These are phyloP conservation scores for Oxyscelio sp. DNA, from an alignment of 2,888 invertebrate genomes.

Conservation along the genomic window DNA sequence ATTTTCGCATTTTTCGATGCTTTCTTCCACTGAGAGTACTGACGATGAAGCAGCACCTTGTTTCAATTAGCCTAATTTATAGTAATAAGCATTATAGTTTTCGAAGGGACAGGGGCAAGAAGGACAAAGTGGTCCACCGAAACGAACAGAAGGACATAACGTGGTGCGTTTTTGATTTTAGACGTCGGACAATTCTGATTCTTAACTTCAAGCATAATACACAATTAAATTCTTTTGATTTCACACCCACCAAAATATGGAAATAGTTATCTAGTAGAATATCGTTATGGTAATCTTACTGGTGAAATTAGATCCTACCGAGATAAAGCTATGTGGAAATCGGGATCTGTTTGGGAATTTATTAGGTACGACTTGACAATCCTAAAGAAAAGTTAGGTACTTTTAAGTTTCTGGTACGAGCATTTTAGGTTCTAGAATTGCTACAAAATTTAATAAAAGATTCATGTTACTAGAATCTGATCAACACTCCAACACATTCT, in stretches of 20 bases:
- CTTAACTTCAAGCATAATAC: not conserved
- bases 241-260: no score
- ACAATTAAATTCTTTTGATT: not conserved
- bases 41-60: conserved; percentile 71
- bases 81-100: conserved; percentile 45
- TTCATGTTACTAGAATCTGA: no score
- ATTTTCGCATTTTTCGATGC: not conserved
- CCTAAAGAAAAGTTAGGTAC: not conserved
- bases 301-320: no score
- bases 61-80: conserved; percentile 55
- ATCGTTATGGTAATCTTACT: no score
- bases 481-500: no score
- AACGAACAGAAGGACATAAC: conserved; percentile 1
- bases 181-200: not conserved
- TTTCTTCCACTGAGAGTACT: conserved; percentile 35
- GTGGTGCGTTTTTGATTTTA: not conserved
- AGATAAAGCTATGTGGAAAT: no score
- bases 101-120: conserved; percentile 6
- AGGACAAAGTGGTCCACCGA: conserved; percentile 19
- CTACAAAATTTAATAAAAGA: no score
- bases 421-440: no score
- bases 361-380: no score
- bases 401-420: no score
- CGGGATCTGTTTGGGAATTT: no score
- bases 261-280: no score